A percentile compares a stretch with the other conserved stretches of the same genome.
Conservation (phyloP, 2,797 vertebrate genomes). For the Tinamus major region DNA sequence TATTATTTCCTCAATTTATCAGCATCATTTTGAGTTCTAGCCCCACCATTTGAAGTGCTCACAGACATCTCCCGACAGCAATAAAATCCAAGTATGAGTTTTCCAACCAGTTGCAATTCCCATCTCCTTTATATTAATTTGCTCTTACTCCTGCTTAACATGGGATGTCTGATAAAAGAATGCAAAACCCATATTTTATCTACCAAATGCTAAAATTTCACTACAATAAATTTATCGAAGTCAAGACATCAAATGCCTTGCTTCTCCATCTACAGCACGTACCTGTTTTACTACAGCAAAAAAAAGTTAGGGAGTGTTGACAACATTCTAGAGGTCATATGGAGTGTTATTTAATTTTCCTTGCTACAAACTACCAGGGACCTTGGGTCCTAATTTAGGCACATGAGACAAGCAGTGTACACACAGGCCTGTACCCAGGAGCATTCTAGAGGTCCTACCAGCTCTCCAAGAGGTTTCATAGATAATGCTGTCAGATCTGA, state of each 20-base stretch:
- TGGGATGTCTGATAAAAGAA: neutral
- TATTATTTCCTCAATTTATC: neutral
- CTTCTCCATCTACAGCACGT: neutral
- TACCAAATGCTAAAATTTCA: neutral
- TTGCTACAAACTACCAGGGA: neutral
- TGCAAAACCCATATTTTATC: neutral
- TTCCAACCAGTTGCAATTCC: neutral
- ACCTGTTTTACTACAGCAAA: neutral
- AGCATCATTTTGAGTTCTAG: neutral
- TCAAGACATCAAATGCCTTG: neutral
- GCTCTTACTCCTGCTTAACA: neutral
- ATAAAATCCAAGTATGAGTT: neutral
- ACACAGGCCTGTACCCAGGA: neutral
- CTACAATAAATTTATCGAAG: neutral
- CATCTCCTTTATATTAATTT: neutral
- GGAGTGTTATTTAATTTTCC: neutral
- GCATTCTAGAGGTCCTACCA: neutral
- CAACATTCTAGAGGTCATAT: neutral
- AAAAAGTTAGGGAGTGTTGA: neutral
- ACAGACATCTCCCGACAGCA: neutral
- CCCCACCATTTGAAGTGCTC: neutral
- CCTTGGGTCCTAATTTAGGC: neutral
- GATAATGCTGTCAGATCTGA: neutral
- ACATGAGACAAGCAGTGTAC: neutral
- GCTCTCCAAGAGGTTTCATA: neutral